A percentile compares a stretch with the other conserved stretches of the same genome.
Evolutionary conservation across 1,140 invertebrate species (phyloP).

Genomic region (Zaprionus tsacasi): DNA sequence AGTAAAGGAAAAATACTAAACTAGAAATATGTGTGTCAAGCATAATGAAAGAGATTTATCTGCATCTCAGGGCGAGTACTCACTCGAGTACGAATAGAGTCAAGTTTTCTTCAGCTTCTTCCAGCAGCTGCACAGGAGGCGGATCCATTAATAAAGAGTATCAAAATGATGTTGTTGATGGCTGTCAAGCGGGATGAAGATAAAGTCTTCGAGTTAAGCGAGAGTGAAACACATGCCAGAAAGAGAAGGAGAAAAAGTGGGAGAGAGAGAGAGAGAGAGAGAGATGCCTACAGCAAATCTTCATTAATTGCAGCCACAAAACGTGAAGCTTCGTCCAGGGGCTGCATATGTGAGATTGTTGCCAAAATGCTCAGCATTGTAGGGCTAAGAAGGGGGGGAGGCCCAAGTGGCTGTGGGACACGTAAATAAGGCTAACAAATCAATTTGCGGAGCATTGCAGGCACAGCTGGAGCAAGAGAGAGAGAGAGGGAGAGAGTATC

Average conservation of each 20-base stretch:
- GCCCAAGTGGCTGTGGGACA: conserved; percentile 9
- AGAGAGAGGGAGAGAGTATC: conserved; percentile 13
- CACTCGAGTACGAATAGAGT: neutral
- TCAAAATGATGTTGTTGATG: conserved; percentile 37
- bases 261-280: neutral
- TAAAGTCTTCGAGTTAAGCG: conserved; percentile 31
- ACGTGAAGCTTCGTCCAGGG: conserved; percentile 24
- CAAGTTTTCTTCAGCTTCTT: neutral
- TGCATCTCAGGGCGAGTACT: neutral
- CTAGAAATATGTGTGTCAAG: neutral
- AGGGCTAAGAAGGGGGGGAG: neutral
- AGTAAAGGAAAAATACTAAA: neutral
- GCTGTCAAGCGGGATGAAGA: conserved; percentile 34
- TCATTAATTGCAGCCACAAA: conserved; percentile 49
- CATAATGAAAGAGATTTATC: neutral
- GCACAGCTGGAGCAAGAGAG: neutral
- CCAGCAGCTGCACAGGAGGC: neutral
- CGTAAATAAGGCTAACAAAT: conserved; percentile 49
- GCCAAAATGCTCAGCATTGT: conserved; percentile 11
- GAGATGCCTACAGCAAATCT: conserved; percentile 34
- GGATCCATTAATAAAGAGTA: conserved; percentile 25
- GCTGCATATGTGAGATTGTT: conserved; percentile 30
- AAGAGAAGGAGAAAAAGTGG: neutral
- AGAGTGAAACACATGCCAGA: conserved; percentile 10
- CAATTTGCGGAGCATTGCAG: conserved; percentile 37